phyloP scores from a whole-genome alignment of 2,113 vertebrate species.

The Actinemys pallida region DNA sequence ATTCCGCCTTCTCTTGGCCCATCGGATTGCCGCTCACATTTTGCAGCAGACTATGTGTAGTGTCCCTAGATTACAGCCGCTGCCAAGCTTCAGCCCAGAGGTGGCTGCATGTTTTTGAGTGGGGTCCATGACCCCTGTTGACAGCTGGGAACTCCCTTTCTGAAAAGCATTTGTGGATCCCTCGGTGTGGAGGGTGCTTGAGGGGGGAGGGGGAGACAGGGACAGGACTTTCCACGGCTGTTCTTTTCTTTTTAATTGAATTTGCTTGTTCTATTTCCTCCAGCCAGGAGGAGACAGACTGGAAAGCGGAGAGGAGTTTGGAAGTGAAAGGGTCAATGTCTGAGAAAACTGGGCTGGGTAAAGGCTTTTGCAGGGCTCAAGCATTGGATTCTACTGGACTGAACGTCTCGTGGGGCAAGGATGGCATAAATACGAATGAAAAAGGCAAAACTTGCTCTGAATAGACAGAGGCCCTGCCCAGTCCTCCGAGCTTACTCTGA shows the following conservation, averaged over 20 bases:
- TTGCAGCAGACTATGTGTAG: neutral
- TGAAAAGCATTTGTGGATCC: neutral
- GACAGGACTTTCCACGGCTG: neutral
- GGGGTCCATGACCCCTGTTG: neutral
- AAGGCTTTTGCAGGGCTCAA: neutral
- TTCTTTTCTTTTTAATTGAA: neutral
- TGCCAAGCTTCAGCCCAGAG: neutral
- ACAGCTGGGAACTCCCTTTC: neutral
- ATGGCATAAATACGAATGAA: neutral
- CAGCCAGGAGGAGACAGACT: neutral
- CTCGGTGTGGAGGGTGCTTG: neutral
- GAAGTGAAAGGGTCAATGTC: neutral
- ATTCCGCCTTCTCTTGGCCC: neutral
- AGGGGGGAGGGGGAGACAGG: accelerated
- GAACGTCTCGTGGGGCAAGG: neutral
- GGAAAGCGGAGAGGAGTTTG: neutral
- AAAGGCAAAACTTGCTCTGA: neutral
- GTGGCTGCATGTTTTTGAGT: neutral
- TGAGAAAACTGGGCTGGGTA: too few species aligned
- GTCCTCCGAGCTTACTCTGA: too few species aligned
- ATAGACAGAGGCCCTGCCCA: neutral
- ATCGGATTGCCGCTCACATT: neutral
- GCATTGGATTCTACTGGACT: neutral
- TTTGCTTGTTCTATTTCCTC: neutral
- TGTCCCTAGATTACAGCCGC: neutral